Evolutionary conservation across 2,113 vertebrate species (phyloP).

Genomic region (Mustelus asterias): DNA sequence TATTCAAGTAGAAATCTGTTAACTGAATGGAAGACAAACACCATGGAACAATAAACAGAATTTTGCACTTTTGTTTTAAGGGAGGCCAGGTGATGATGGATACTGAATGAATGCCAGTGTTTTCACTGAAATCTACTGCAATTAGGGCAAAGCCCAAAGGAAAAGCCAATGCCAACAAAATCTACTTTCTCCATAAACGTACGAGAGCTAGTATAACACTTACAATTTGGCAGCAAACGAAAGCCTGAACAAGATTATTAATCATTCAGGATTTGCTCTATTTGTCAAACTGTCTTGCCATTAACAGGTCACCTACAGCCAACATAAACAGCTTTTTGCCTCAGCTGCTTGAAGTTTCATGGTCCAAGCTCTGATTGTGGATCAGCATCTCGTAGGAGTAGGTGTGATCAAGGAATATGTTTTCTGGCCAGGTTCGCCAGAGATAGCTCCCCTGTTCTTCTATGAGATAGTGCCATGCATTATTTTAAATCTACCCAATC

Average conservation of each 20-base stretch:
- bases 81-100: constrained; percentile 15
- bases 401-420: neutral
- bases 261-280: constrained; percentile 18
- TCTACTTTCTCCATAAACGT: neutral
- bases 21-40: neutral
- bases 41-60: neutral
- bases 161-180: neutral
- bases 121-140: neutral
- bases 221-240: neutral
- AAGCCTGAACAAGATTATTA: constrained; percentile 26
- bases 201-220: too few species aligned
- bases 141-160: constrained; percentile 10
- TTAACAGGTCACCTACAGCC: neutral
- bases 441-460: neutral
- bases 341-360: neutral
- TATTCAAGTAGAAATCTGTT: neutral
- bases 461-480: neutral
- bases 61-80: constrained; percentile 2
- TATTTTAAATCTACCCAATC: neutral
- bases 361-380: neutral
- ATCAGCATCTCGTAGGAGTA: neutral
- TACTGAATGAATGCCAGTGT: neutral
- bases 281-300: constrained; percentile 11
- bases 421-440: neutral
- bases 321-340: constrained; percentile 8